Evolutionary conservation across 2,888 invertebrate species (phyloP), one percentile per base, ranked within the genome.

Genomic region (Oscheius myriophilus): DNA sequence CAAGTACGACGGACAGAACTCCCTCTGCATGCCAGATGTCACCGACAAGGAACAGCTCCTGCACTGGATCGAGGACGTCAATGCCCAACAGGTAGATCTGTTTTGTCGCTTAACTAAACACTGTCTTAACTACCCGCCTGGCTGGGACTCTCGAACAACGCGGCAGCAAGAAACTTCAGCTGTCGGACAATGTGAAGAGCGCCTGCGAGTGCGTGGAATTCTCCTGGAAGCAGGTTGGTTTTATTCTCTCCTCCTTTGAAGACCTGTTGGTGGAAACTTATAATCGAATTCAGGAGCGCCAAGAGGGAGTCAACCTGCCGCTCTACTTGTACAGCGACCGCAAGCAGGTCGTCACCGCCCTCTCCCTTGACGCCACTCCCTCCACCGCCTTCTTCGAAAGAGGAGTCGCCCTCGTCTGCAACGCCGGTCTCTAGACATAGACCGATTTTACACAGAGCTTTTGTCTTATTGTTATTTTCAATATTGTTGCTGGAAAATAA

Each of bases 111-210:
- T 9, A 23, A n/a, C n/a, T n/a, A 2, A 23, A 9, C 16, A 25
- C 41, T 25, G 11, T 41, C 94, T 18, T 97, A 98, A 89, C 94
- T 96, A 3, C 98, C 98, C 0, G 93, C 95, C 0, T 98, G 98
- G 98, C 91, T 98, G 6, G 98, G 98, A 7, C 89, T 98, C 77
- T 97, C 98, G 1, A 96, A 96, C 88, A 97, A 97, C 87, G 97
- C 97, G 92, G 92, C 87, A 95, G 95, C 87, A 88, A 88, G 78
- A 92, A 93, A 76, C 90, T 99, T 66, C 90, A 93, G 71, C 90
- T 98, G 76, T 93, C 95, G 23, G 93, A 95, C 54, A 94, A 94
- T 41, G 78, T 76, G n/a, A 70, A 71, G 33, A 67, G 57, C 58
- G 58, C 58, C 25, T 67, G 71, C 46, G 74, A 70, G 21, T 66